Conservation (phyloP, 2,113 vertebrate species). For the Oncorhynchus clarkii region DNA sequence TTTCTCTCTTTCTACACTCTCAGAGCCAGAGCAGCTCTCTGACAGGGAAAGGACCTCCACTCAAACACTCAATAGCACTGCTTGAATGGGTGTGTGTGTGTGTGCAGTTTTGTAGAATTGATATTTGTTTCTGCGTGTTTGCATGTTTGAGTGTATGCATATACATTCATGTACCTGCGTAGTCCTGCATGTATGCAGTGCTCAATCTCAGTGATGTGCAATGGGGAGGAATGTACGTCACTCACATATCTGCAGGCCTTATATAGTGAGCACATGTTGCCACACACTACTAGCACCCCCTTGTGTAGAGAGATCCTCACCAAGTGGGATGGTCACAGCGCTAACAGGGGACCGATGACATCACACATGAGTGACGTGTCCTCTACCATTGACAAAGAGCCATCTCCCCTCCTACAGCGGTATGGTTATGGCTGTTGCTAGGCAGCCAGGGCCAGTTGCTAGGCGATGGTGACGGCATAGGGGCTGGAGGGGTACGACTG, state of each 20-base stretch:
- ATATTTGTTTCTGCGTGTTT: background rate
- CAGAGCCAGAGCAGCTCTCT: background rate
- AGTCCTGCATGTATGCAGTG: background rate
- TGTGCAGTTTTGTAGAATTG: background rate
- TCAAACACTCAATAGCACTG: background rate
- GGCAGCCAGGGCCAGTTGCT: conserved; percentile 64
- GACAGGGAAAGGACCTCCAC: background rate
- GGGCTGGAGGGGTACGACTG: conserved; percentile 36
- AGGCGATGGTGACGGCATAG: conserved; percentile 49
- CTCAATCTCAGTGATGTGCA: too few species aligned
- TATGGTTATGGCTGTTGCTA: conserved; percentile 59
- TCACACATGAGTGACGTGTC: conserved; percentile 18
- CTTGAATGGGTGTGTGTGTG: background rate
- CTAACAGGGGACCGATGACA: conserved; percentile 15
- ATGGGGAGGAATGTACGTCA: too few species aligned
- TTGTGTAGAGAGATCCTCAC: background rate
- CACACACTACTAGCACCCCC: background rate
- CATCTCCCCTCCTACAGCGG: conserved; percentile 20
- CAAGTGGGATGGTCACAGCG: background rate
- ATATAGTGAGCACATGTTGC: background rate
- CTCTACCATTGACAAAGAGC: conserved; percentile 29
- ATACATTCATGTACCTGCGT: background rate
- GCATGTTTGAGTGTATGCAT: background rate
- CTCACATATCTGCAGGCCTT: too few species aligned
- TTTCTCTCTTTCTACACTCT: background rate